phyloP scores from a whole-genome alignment of 1,140 invertebrate genomes.

The Drosophila pallidifrons region DNA sequence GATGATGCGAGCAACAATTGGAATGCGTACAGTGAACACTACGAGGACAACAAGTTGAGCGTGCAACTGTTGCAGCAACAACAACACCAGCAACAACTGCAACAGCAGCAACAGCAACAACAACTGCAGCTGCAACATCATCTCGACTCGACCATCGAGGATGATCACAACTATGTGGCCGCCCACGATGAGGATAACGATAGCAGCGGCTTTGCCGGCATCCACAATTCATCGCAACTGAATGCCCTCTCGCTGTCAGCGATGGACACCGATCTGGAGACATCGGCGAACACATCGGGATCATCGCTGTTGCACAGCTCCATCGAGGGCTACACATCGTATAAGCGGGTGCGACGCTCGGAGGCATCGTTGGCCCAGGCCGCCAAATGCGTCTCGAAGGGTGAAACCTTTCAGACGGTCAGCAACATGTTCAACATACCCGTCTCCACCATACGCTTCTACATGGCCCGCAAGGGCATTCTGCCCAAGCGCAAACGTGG shows the following conservation, averaged over 20 bases:
- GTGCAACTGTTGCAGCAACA: conserved; percentile 39
- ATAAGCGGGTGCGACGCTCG: conserved; percentile 87
- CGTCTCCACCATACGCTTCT: conserved; percentile 93
- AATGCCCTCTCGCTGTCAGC: conserved; percentile 45
- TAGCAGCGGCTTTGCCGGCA: conserved; percentile 54
- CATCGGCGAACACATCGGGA: conserved; percentile 55
- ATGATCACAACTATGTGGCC: conserved; percentile 80
- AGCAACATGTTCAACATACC: conserved; percentile 94
- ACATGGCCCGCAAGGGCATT: conserved; percentile 93
- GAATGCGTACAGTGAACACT: conserved; percentile 63
- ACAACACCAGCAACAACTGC: conserved; percentile 29
- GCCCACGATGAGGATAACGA: conserved; percentile 77
- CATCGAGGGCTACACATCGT: conserved; percentile 66
- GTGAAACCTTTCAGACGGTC: conserved; percentile 93
- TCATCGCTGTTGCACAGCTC: conserved; percentile 57
- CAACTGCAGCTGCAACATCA: conserved; percentile 57
- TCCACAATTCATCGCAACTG: conserved; percentile 17
- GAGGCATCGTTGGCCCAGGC: conserved; percentile 91
- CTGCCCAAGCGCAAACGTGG: conserved; percentile 90
- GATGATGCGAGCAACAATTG: conserved; percentile 69
- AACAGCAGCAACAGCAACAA: conserved; percentile 39
- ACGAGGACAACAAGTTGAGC: conserved; percentile 58
- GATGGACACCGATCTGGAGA: conserved; percentile 68
- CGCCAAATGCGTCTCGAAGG: conserved; percentile 91
- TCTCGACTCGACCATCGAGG: conserved; percentile 76